Evolutionary conservation across 2,113 vertebrate species (phyloP).

Genomic region (Indicator maculatus): DNA sequence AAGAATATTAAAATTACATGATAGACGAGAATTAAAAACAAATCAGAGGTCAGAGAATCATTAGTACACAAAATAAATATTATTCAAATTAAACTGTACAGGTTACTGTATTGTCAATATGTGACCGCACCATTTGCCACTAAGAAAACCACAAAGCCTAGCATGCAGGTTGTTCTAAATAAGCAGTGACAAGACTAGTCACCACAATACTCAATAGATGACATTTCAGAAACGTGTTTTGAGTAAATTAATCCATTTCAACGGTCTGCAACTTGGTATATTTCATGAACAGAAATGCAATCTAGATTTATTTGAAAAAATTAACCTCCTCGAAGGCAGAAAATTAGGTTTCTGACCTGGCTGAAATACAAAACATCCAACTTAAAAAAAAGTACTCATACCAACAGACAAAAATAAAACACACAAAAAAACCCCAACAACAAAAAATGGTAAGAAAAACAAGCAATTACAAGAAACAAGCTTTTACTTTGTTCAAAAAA

Average conservation of each 20-base stretch:
- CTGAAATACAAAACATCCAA: neutral
- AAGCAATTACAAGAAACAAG: neutral
- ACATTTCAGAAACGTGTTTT: neutral
- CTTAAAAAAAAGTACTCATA: neutral
- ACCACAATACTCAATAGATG: neutral
- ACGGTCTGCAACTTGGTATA: neutral
- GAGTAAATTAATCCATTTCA: neutral
- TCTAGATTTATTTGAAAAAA: neutral
- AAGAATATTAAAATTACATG: neutral
- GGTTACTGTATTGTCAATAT: neutral
- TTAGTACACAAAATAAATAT: neutral
- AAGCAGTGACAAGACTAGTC: neutral
- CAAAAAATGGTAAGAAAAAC: neutral
- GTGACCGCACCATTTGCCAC: too few relatives aligned
- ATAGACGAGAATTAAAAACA: neutral
- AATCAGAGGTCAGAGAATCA: neutral
- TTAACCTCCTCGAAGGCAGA: neutral
- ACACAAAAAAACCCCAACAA: too few relatives aligned
- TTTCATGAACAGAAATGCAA: neutral
- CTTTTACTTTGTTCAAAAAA: neutral
- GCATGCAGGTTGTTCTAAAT: neutral
- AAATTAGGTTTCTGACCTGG: neutral
- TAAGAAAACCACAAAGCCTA: neutral
- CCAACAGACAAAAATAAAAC: neutral
- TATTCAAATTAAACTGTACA: neutral